Percentiles rank a stretch among this genome's conserved stretches.
phyloP scores from a whole-genome alignment of 2,797 vertebrate genomes.

The Sebastiscus albofasciatus region DNA sequence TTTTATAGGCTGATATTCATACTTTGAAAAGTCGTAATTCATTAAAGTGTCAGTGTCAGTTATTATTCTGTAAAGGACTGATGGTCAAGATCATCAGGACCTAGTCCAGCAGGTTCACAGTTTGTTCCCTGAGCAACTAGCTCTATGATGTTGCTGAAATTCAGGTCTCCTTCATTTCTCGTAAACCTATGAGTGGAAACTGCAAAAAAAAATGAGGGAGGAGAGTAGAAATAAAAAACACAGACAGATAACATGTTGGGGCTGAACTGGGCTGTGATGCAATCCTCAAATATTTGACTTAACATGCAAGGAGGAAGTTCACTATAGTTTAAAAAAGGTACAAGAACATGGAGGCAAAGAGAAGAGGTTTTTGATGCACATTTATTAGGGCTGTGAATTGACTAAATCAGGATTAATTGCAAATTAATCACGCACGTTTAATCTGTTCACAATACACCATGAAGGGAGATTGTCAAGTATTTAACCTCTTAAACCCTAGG shows the following conservation, averaged over 20 bases:
- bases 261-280: conserved; percentile 2
- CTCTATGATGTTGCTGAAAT: background rate
- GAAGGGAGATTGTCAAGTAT: too few relatives aligned
- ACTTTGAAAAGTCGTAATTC: background rate
- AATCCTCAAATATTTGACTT: background rate
- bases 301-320: background rate
- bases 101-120: background rate
- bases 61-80: background rate
- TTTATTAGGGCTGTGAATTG: too few relatives aligned
- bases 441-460: too few relatives aligned
- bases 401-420: too few relatives aligned
- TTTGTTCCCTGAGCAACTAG: background rate
- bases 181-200: background rate
- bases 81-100: background rate
- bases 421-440: too few relatives aligned
- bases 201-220: conserved; percentile 8
- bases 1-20: background rate
- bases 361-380: background rate
- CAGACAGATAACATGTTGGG: background rate
- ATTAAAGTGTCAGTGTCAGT: background rate
- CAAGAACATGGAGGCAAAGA: background rate
- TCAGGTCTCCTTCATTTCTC: background rate
- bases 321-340: background rate
- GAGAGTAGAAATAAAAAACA: background rate
- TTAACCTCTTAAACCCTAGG: too few relatives aligned